Evolutionary conservation across 2,113 vertebrate species (phyloP), one percentile per base, ranked within the genome.

Genomic region (Coptodon rendalli): DNA sequence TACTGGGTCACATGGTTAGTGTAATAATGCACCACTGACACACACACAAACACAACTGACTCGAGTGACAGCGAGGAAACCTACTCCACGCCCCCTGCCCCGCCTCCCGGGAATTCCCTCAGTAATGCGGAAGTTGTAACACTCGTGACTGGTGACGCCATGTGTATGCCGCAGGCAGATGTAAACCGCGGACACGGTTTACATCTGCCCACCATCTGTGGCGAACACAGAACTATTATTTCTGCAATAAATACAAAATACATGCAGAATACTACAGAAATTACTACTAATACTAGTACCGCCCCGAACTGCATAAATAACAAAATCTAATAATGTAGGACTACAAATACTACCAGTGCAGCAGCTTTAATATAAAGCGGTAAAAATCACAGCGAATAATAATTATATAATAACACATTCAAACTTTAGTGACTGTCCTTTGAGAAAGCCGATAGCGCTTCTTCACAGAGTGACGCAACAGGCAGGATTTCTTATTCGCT

Each of bases 91-190:
- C 8, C 0, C 1, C 29, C 56, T 12, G 29, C 1, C 1, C 31
- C 1, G 31, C 4, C 2, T 36, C 0, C 14, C 9, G 59, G 31
- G 61, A 66, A 36, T 0, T 66, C 1, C 59, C 61, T 66, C 61
- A 66, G 31, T 11, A 63, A 0, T 0, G 59, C 29, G 0, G 2
- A 3, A 19, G 3, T 63, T 63, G 1, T n/a, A 63, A 12, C 4
- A 38, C 31, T 38, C 17, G 6, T 66, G 61, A 38, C 34, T 12
- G 61, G 61, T 38, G 5, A 2, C 2, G 9, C 17, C 59, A 36
- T 11, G 31, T 0, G 61, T 36, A 3, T 2, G 59, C 57, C 22
- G 12, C 54, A 5, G 3, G 12, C 54, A 5, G 3, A 4, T 10
- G 1, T 63, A 63, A 19, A 6, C 16, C 3, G 9, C 22, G 2